These are phyloP conservation scores for Dendroctonus ponderosae DNA, from an alignment of 1,140 invertebrate genomes.

Conservation along the genomic window DNA sequence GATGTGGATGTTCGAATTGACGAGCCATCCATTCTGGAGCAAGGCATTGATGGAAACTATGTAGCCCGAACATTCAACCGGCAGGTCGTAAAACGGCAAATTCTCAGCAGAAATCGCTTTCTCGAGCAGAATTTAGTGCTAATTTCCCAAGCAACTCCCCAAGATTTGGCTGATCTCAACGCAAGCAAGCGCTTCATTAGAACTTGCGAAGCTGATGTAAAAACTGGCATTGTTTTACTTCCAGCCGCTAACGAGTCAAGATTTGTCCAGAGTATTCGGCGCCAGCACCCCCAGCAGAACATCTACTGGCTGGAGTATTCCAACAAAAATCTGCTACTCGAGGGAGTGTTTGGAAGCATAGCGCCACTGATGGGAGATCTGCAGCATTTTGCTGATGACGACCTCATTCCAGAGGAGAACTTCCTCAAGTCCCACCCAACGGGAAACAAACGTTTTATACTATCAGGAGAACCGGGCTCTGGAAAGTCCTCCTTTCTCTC, in stretches of 20 bases:
- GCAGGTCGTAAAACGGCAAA: neutral
- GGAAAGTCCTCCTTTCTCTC: constrained; percentile 8
- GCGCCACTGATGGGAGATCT: neutral
- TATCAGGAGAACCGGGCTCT: neutral
- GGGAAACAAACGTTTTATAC: neutral
- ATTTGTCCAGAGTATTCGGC: neutral
- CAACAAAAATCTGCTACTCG: too few relatives aligned
- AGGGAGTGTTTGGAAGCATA: neutral
- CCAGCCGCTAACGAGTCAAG: too few relatives aligned
- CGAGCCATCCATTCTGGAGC: neutral
- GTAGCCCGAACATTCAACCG: neutral
- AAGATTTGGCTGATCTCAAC: too few relatives aligned
- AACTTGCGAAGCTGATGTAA: too few relatives aligned
- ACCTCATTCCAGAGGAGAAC: neutral
- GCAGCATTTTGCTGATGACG: neutral
- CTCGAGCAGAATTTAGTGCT: neutral
- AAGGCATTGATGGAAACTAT: constrained; percentile 2
- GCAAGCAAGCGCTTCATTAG: too few relatives aligned
- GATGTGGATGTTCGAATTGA: neutral
- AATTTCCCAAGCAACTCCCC: too few relatives aligned
- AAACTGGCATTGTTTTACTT: too few relatives aligned
- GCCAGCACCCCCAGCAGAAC: neutral
- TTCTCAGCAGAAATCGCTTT: neutral
- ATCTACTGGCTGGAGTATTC: neutral
- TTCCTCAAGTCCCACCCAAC: neutral